A percentile compares a stretch with the other conserved stretches of the same genome.
phyloP scores from a whole-genome alignment of 2,113 vertebrate species.

The Charina bottae region DNA sequence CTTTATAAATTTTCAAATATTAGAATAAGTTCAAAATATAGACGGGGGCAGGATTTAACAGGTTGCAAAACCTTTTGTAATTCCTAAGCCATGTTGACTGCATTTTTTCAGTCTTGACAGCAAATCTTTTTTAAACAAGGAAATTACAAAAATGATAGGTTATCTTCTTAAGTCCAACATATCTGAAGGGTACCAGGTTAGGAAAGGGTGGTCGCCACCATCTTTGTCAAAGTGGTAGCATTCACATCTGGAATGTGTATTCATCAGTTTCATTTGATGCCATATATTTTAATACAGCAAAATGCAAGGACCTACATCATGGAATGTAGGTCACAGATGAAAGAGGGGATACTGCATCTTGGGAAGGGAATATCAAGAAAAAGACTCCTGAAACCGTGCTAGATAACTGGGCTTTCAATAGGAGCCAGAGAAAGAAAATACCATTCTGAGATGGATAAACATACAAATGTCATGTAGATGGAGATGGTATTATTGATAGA shows the following conservation, averaged over 20 bases:
- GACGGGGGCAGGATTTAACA: not conserved
- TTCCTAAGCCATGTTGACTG: not conserved
- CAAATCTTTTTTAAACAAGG: not conserved
- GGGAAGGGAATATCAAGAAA: constrained; percentile 1
- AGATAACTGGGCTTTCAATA: not conserved
- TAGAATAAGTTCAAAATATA: not conserved
- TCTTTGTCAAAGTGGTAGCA: constrained; percentile 24
- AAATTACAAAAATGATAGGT: not conserved
- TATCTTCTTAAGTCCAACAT: not conserved
- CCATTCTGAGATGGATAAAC: constrained; percentile 13
- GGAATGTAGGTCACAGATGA: constrained; percentile 24
- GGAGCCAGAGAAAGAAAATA: not conserved
- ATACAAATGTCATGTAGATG: not conserved
- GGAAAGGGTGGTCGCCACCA: not conserved
- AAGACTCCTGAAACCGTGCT: not conserved
- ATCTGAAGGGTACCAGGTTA: too few species aligned
- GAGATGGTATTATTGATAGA: not conserved
- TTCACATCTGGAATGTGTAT: constrained; percentile 27
- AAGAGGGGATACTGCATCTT: constrained; percentile 24
- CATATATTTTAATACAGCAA: constrained; percentile 32
- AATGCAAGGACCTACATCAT: constrained; percentile 27
- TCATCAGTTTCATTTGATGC: constrained; percentile 31
- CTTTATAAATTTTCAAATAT: not conserved
- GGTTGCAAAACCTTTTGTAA: not conserved
- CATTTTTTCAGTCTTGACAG: constrained; percentile 2